Evolutionary conservation across 2,888 invertebrate species (phyloP).

Genomic region (Leptopterna dolabrata): DNA sequence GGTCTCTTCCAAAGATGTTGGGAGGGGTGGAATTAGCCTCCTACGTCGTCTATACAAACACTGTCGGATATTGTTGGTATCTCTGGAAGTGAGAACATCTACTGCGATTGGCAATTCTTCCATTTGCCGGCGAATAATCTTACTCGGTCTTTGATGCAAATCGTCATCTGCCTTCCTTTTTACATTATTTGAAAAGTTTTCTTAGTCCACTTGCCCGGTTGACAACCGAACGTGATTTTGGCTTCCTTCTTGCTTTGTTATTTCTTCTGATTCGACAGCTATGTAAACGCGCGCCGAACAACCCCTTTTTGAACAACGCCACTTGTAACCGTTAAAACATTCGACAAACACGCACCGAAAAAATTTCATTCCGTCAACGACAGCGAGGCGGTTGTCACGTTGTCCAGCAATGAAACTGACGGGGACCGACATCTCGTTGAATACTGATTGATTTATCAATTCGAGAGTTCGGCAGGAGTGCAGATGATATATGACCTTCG

Average conservation of each 20-base stretch:
- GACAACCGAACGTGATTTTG: background rate
- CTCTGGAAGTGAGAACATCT: slow-evolving; percentile 9
- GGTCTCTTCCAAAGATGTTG: too few relatives aligned
- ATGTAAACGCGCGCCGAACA: slow-evolving; percentile 1
- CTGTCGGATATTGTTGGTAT: background rate
- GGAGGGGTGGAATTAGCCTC: too few relatives aligned
- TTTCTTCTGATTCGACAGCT: slow-evolving; percentile 20
- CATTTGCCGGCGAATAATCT: too few relatives aligned
- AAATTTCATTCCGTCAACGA: too few relatives aligned
- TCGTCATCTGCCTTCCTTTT: too few relatives aligned
- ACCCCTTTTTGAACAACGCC: slow-evolving; percentile 24
- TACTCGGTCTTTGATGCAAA: slow-evolving; percentile 9
- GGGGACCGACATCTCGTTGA: background rate
- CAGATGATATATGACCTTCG: background rate
- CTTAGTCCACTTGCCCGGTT: background rate
- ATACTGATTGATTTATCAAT: background rate
- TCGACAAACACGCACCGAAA: too few relatives aligned
- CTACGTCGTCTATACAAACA: too few relatives aligned
- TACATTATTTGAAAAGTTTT: slow-evolving; percentile 6
- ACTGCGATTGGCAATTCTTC: slow-evolving; percentile 9
- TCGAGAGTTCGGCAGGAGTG: too few relatives aligned
- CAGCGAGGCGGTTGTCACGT: too few relatives aligned
- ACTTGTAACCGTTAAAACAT: slow-evolving; percentile 38
- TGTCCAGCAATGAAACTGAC: too few relatives aligned
- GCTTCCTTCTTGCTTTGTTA: slow-evolving; percentile 20